Evolutionary conservation across 2,113 vertebrate species (phyloP).

Genomic region (Cyprinodon variegatus): DNA sequence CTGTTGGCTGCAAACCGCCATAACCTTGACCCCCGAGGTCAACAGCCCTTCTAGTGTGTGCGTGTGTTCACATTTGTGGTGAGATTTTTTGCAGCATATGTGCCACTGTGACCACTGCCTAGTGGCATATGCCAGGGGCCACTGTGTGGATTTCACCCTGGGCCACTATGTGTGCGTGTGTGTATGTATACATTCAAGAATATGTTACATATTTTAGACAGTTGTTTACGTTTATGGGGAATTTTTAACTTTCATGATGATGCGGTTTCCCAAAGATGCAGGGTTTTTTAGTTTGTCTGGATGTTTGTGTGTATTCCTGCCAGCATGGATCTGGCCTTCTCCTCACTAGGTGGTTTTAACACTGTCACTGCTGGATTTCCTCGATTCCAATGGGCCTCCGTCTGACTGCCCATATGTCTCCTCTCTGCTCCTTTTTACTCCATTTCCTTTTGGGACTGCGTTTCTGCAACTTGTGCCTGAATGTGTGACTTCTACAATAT

Average conservation of each 20-base stretch:
- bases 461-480: background rate
- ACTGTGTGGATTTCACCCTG: conserved; percentile 20
- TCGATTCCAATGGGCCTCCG: conserved; percentile 62
- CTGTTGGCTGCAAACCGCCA: conserved; percentile 60
- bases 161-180: conserved; percentile 2
- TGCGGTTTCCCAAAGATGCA: background rate
- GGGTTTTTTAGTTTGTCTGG: conserved; percentile 11
- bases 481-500: background rate
- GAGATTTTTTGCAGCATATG: conserved; percentile 64
- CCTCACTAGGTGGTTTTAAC: conserved; percentile 65
- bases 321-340: conserved; percentile 34
- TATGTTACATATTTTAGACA: background rate
- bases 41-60: conserved; percentile 33
- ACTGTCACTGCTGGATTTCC: conserved; percentile 65
- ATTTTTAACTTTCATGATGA: background rate
- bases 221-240: background rate
- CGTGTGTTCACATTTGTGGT: conserved; percentile 28
- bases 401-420: conserved; percentile 67
- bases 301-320: conserved; percentile 21
- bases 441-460: background rate
- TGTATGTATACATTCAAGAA: background rate
- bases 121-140: conserved; percentile 60
- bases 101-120: conserved; percentile 45
- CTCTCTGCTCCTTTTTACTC: conserved; percentile 8
- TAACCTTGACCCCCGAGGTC: conserved; percentile 73